Conservation (phyloP, 1,140 invertebrate species). For the Mactra quadrangularis region DNA sequence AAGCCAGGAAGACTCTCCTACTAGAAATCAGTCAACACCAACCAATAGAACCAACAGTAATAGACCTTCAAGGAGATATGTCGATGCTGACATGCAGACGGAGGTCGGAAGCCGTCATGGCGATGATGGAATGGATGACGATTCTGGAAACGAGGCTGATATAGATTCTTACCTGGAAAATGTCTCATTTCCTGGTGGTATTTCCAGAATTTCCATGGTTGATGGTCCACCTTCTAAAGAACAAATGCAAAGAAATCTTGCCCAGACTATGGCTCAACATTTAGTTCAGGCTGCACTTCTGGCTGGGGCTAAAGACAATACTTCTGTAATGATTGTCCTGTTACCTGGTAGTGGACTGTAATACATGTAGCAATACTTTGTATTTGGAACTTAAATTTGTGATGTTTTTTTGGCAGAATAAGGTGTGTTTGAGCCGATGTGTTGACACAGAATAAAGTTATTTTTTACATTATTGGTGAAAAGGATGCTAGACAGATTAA, state of each 20-base stretch:
- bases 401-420: too few relatives aligned
- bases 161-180: slow-evolving; percentile 72
- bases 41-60: slow-evolving; percentile 1
- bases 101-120: slow-evolving; percentile 71
- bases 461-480: too few relatives aligned
- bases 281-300: slow-evolving; percentile 81
- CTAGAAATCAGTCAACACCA: slow-evolving; percentile 22
- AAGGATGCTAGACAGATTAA: too few relatives aligned
- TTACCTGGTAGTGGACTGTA: slow-evolving; percentile 79
- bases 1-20: not conserved
- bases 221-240: slow-evolving; percentile 65
- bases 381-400: too few relatives aligned
- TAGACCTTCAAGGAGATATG: slow-evolving; percentile 11
- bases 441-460: too few relatives aligned
- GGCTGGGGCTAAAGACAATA: slow-evolving; percentile 80
- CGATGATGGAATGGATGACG: slow-evolving; percentile 57
- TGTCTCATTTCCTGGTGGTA: slow-evolving; percentile 66
- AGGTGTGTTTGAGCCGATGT: too few relatives aligned
- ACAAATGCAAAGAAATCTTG: slow-evolving; percentile 73
- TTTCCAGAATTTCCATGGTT: slow-evolving; percentile 67
- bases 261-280: slow-evolving; percentile 78
- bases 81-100: slow-evolving; percentile 71
- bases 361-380: too few relatives aligned
- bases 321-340: slow-evolving; percentile 78
- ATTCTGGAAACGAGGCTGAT: slow-evolving; percentile 74